A percentile compares a stretch with the other conserved stretches of the same genome.
Evolutionary conservation across 2,888 invertebrate species (phyloP).

Genomic region (Cephus rjabovi): DNA sequence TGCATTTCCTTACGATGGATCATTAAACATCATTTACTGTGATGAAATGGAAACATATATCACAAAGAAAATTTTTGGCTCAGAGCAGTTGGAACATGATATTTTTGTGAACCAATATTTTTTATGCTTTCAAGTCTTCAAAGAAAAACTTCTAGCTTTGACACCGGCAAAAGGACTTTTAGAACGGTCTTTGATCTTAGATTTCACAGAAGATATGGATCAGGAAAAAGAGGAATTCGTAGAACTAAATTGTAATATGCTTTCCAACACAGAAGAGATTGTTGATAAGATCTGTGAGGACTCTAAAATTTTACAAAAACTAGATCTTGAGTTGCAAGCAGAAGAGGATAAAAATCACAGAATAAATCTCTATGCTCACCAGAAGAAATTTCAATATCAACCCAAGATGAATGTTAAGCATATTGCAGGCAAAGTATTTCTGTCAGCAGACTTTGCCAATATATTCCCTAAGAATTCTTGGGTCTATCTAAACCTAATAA

Average conservation of each 20-base stretch:
- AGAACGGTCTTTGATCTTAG: slow-evolving; percentile 22
- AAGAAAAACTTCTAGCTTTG: slow-evolving; percentile 42
- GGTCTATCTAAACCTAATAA: slow-evolving; percentile 39
- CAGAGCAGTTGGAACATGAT: slow-evolving; percentile 21
- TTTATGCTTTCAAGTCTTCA: slow-evolving; percentile 41
- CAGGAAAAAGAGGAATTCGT: slow-evolving; percentile 26
- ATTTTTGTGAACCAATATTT: slow-evolving; percentile 33
- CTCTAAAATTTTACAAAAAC: slow-evolving; percentile 36
- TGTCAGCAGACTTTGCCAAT: slow-evolving; percentile 42
- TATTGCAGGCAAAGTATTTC: slow-evolving; percentile 34
- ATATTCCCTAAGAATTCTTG: slow-evolving; percentile 44
- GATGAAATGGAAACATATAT: slow-evolving; percentile 28
- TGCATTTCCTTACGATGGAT: slow-evolving; percentile 29
- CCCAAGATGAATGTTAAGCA: slow-evolving; percentile 41
- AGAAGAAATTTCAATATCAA: slow-evolving; percentile 34
- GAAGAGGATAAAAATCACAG: slow-evolving; percentile 45
- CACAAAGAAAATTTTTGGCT: slow-evolving; percentile 10
- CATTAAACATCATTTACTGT: slow-evolving; percentile 37
- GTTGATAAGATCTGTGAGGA: slow-evolving; percentile 48
- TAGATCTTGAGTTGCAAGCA: slow-evolving; percentile 34
- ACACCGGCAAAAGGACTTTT: slow-evolving; percentile 34
- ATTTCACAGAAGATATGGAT: slow-evolving; percentile 22
- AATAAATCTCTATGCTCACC: slow-evolving; percentile 53
- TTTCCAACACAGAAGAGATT: slow-evolving; percentile 40
- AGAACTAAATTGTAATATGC: slow-evolving; percentile 45